Evolutionary conservation across 2,113 vertebrate species (phyloP).

Genomic region (Sorex fumeus): DNA sequence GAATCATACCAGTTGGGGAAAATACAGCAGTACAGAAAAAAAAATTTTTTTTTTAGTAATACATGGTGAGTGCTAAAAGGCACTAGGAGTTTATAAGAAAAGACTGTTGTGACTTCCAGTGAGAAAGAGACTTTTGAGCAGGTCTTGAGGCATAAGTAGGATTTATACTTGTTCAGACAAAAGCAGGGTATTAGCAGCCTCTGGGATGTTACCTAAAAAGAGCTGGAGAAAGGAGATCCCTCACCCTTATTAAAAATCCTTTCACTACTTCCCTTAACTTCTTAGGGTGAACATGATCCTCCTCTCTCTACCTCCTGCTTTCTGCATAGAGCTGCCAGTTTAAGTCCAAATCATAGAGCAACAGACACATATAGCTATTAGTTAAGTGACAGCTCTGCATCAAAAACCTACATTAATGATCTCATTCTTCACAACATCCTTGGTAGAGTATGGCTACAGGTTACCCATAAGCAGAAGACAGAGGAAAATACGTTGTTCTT

Average conservation of each 20-base stretch:
- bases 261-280: not conserved
- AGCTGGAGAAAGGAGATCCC: not conserved
- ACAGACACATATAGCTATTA: not conserved
- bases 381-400: not conserved
- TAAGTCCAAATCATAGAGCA: not conserved
- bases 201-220: not conserved
- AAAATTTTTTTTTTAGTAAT: not conserved
- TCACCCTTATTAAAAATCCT: not conserved
- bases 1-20: not conserved
- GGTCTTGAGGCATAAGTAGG: not conserved
- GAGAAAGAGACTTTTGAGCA: slow-evolving; percentile 21
- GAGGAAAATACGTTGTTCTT: too few species aligned
- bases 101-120: not conserved
- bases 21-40: not conserved
- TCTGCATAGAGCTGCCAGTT: not conserved
- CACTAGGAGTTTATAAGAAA: not conserved
- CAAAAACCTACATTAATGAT: not conserved
- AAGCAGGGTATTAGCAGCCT: not conserved
- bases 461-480: not conserved
- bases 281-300: not conserved
- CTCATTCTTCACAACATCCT: not conserved
- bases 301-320: not conserved
- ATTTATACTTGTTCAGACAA: not conserved
- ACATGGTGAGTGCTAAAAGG: not conserved
- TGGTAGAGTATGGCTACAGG: not conserved